Base-by-base conservation (phyloP, 2,113 vertebrate genomes). In the Thamnophis sirtalis region DNA sequence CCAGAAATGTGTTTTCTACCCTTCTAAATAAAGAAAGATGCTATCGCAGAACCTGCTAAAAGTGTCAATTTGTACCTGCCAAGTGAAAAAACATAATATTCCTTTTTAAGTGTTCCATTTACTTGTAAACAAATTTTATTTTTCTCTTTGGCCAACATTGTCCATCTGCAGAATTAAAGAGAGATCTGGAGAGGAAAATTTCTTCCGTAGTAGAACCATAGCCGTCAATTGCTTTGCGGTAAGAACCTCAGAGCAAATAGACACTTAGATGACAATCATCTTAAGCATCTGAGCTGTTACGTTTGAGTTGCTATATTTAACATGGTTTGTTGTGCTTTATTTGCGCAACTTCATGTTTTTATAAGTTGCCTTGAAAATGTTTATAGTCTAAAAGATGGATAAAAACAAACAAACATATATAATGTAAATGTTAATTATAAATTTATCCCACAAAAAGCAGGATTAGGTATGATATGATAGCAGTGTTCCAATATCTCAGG, bases 21-120 rank as follows among this genome's bases (percentile, higher is more conserved):
- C 21, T 92, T 92, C 60, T 88, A 92, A 88, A 88, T 92, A 80
- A 80, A 87, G 60, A 92, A 92, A 80, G 53, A 33, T 51, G 84
- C 60, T 87, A 38, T 92, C 33, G 88, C 60, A 92, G 51, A 80
- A 92, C 33, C n/a, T 92, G 86, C 87, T 92, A 88, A 80, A 88
- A 33, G 60, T 88, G 86, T 55, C 49, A 92, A 48, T 80, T 73
- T 33, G 60, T 33, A 91, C 56, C 24, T 87, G 85, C 84, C 56
- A 87, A 68, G 68, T 87, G 58, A 60, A 50, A 63, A 91, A 91
- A 73, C 33, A 73, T 87, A 73, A 24, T 73, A 80, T 85, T 90
- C 24, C 63, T 87, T 43, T 54, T 60, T 53, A 68, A 91, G 73
- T 38, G 73, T 22, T 51, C 58, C 24, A 24, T 90, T 58, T 58